Evolutionary conservation across 2,113 vertebrate genomes (phyloP).

Genomic region (Orycteropus afer): DNA sequence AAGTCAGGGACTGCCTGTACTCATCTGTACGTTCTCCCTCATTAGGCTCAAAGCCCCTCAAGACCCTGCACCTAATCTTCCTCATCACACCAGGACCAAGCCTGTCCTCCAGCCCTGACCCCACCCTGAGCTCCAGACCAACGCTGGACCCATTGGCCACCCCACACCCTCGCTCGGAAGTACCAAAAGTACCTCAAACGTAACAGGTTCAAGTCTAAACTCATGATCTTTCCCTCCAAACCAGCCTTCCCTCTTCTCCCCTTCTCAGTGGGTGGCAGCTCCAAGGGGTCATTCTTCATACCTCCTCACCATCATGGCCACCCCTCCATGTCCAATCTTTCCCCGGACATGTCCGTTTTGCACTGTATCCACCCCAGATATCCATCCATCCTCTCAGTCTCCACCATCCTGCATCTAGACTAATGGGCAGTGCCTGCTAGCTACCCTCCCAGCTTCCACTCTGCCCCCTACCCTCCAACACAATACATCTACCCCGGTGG

Average conservation of each 20-base stretch:
- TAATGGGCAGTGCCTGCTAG: neutral
- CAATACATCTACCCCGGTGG: neutral
- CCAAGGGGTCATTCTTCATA: neutral
- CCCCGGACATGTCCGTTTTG: neutral
- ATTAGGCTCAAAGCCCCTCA: neutral
- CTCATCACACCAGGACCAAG: neutral
- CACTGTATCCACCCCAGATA: neutral
- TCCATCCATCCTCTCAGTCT: neutral
- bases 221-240: neutral
- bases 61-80: neutral
- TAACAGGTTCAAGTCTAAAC: neutral
- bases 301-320: neutral
- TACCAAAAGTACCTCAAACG: neutral
- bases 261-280: neutral
- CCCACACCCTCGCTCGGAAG: too few species aligned
- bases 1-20: too few species aligned
- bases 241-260: neutral
- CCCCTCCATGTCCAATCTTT: neutral
- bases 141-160: neutral
- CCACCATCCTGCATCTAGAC: accelerated
- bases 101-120: neutral
- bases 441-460: neutral
- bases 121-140: neutral
- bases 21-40: neutral
- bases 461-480: neutral